These are phyloP conservation scores for Isotomurus palustris DNA, from an alignment of 2,888 invertebrate species.

Conservation along the genomic window DNA sequence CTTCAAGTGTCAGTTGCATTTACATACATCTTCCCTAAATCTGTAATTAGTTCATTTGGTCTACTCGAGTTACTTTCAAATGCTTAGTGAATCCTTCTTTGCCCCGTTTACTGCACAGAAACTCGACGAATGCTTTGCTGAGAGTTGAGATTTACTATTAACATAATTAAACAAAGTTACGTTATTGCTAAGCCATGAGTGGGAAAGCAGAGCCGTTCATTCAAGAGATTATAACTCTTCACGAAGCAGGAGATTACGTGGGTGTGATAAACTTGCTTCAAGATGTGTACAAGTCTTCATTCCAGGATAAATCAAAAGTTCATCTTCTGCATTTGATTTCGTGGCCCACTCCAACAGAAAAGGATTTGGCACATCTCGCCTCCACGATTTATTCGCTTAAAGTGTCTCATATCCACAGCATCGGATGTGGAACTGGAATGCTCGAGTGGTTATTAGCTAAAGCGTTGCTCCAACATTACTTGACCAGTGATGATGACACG, in stretches of 20 bases:
- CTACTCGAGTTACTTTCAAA: too few species aligned
- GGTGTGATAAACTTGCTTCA: slow-evolving; percentile 21
- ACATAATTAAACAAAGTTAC: too few species aligned
- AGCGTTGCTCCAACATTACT: slow-evolving; percentile 24
- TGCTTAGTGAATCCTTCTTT: too few species aligned
- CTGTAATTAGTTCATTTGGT: too few species aligned
- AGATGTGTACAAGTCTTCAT: slow-evolving; percentile 15
- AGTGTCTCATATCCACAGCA: slow-evolving; percentile 56
- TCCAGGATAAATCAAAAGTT: slow-evolving; percentile 29
- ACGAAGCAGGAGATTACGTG: slow-evolving; percentile 18
- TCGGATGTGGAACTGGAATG: slow-evolving; percentile 77
- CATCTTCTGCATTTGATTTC: slow-evolving; percentile 51
- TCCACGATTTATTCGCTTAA: slow-evolving; percentile 32
- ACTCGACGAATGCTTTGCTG: too few species aligned
- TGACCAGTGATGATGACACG: slow-evolving; percentile 25
- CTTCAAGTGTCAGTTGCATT: too few species aligned
- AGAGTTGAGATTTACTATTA: too few species aligned
- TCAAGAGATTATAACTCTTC: slow-evolving; percentile 29
- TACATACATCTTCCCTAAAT: too few species aligned
- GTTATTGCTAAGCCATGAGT: slow-evolving; percentile 36
- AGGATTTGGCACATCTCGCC: slow-evolving; percentile 60
- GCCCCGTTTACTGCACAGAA: too few species aligned
- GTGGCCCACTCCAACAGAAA: slow-evolving; percentile 70
- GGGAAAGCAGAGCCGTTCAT: slow-evolving; percentile 31
- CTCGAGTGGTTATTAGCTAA: slow-evolving; percentile 69